Percentiles rank a stretch among this genome's conserved stretches.
Conservation (phyloP, 2,113 vertebrate genomes). For the Corvus moneduloides region DNA sequence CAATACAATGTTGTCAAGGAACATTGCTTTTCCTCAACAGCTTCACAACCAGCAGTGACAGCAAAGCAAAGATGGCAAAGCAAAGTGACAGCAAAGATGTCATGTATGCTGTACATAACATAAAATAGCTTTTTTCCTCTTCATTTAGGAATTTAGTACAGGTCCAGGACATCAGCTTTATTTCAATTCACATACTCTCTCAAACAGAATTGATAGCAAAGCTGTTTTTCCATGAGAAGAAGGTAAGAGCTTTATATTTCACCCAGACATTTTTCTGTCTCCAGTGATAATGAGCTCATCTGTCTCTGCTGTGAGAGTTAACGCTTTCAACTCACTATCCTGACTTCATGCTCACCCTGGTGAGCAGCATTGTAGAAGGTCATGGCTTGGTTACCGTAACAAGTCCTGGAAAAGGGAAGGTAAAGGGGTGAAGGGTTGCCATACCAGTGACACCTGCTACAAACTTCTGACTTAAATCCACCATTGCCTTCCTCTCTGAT, state of each 20-base stretch:
- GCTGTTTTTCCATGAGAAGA: not conserved
- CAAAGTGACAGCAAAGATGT: not conserved
- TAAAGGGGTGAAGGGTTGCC: not conserved
- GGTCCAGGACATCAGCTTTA: not conserved
- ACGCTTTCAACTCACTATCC: not conserved
- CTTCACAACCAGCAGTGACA: not conserved
- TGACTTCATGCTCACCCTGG: not conserved
- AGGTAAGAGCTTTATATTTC: not conserved
- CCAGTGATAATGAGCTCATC: not conserved
- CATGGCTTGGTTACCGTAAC: not conserved
- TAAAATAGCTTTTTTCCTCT: not conserved
- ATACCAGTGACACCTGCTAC: not conserved
- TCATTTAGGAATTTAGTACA: not conserved
- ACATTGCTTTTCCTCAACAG: not conserved
- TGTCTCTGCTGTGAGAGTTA: not conserved
- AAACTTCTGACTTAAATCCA: not conserved
- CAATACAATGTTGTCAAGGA: not conserved
- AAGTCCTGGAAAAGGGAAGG: not conserved
- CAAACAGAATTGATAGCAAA: not conserved
- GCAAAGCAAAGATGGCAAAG: not conserved
- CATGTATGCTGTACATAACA: not conserved
- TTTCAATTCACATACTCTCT: not conserved
- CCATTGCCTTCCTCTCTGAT: not conserved
- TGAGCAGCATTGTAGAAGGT: fast-evolving
- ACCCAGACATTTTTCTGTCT: not conserved